These are phyloP conservation scores for Cuniculus paca DNA, from an alignment of 2,797 vertebrate genomes.

Conservation along the genomic window DNA sequence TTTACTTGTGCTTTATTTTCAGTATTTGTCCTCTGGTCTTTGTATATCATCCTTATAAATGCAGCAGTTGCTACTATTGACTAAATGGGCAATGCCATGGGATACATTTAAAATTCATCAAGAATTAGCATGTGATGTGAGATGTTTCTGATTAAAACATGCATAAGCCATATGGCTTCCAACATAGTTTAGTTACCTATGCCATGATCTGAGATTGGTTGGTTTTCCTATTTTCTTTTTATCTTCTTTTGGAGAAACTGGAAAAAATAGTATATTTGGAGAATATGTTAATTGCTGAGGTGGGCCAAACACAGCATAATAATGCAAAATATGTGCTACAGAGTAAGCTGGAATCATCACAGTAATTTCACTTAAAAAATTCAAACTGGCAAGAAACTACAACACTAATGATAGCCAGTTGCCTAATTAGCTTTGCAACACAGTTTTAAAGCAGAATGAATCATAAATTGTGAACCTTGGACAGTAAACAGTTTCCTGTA, in stretches of 20 bases:
- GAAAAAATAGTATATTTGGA: constrained; percentile 63
- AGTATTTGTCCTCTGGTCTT: not conserved
- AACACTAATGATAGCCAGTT: constrained; percentile 74
- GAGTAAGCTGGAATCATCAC: constrained; percentile 70
- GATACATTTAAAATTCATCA: constrained; percentile 56
- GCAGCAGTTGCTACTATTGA: not conserved
- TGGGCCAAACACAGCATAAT: constrained; percentile 65
- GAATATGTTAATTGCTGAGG: constrained; percentile 67
- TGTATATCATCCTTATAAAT: not conserved
- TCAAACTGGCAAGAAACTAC: constrained; percentile 69
- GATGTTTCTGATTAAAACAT: constrained; percentile 54
- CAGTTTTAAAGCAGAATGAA: constrained; percentile 47
- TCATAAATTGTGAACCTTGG: constrained; percentile 49
- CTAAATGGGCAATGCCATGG: not conserved
- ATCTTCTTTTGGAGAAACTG: constrained; percentile 58
- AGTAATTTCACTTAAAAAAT: constrained; percentile 80
- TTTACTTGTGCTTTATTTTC: constrained; percentile 47
- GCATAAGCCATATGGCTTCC: constrained; percentile 6
- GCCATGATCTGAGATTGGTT: constrained; percentile 58
- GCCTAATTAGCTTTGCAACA: constrained; percentile 71
- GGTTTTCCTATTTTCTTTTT: constrained; percentile 40
- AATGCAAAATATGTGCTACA: constrained; percentile 73
- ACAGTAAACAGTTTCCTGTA: constrained; percentile 59
- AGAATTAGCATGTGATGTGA: not conserved
- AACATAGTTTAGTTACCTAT: not conserved